Percentiles rank a stretch among this genome's conserved stretches.
phyloP scores from a whole-genome alignment of 2,797 vertebrate genomes.

The Lophotriccus pileatus region DNA sequence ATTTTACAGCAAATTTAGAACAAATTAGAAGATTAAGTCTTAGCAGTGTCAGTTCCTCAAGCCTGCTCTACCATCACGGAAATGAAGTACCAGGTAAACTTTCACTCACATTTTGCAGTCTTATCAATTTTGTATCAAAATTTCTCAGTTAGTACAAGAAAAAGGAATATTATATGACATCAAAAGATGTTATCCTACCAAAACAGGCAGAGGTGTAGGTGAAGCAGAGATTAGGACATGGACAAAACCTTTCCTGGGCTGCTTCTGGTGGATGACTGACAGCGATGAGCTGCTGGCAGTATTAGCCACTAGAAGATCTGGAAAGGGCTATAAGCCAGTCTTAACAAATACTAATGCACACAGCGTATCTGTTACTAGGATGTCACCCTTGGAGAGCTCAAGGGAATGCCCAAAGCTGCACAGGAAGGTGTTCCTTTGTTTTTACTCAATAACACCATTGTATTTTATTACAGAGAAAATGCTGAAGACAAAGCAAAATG shows the following conservation, averaged over 20 bases:
- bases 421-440: not conserved
- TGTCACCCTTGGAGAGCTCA: not conserved
- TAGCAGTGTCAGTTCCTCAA: not conserved
- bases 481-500: not conserved
- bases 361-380: not conserved
- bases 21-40: not conserved
- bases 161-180: not conserved
- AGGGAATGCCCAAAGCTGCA: not conserved
- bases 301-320: not conserved
- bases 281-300: not conserved
- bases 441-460: not conserved
- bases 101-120: not conserved
- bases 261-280: not conserved
- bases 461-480: not conserved
- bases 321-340: not conserved
- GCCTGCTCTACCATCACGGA: not conserved
- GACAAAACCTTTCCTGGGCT: not conserved
- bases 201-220: not conserved
- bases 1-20: not conserved
- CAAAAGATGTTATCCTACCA: not conserved
- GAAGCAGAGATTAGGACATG: fast-evolving
- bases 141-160: not conserved
- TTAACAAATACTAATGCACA: not conserved
- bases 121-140: not conserved
- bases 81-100: not conserved